Evolutionary conservation across 2,888 invertebrate genomes (phyloP), one percentile per base, ranked within the genome.

Genomic region (Scaptomyza parva): DNA sequence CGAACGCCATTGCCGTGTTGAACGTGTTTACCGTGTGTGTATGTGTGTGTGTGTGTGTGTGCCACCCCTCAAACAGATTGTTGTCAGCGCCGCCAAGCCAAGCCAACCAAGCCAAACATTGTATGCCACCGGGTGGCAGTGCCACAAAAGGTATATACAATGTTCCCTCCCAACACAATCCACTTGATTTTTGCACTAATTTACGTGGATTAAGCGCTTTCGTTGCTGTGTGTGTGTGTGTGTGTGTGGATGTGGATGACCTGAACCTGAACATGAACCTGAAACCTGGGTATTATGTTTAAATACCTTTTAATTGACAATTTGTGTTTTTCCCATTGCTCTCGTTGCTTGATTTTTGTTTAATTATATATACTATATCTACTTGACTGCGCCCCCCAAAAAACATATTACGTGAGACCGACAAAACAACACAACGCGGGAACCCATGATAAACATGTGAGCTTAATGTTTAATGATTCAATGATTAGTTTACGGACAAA

Each of bases 231-330:
- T n/a, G n/a, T n/a, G n/a, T n/a, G n/a, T n/a, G n/a, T n/a, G n/a
- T 5, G 30, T 39, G 58, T 64, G 14, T 8, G 35, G 30, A 30
- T 33, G 33, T 52, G 3, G 43, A 44, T 45, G 50, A 54, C 37
- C 22, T 69, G 72, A n/a, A n/a, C n/a, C n/a, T n/a, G n/a, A n/a
- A 70, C 74, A 71, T 74, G 81, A 83, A 88, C 74, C 73, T 73
- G 78, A 78, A 78, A 83, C 74, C 72, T 71, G 82, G 86, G 82
- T 88, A 89, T 90, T 90, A 88, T 75, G 86, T 77, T 88, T 90
- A 90, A 90, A 90, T 90, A 88, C 90, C 89, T 86, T 89, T 90
- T 90, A 90, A 91, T 90, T 91, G 90, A 91, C 90, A 90, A 81
- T 88, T 88, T 83, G 82, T 83, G 82, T 86, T 79, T 79, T 28